Conservation (phyloP, 1,140 invertebrate species). For the Drosophila parabipectinata region DNA sequence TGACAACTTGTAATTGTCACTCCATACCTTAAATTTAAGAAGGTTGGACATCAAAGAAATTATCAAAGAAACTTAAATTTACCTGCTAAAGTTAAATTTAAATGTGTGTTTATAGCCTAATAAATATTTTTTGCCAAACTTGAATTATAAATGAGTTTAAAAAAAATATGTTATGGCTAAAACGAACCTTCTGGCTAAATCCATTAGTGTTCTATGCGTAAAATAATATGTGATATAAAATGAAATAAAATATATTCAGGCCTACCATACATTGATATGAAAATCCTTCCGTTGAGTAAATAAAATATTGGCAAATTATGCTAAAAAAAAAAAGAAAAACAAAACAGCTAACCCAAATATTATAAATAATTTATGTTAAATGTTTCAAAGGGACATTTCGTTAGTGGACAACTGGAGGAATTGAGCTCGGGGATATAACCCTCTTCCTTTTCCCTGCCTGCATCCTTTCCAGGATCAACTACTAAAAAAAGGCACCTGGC, state of each 20-base stretch:
- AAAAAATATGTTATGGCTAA: neutral
- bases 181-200: constrained; percentile 3
- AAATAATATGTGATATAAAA: constrained; percentile 7
- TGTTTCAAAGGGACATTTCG: constrained; percentile 64
- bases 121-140: neutral
- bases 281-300: constrained; percentile 21
- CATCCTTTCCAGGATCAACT: neutral
- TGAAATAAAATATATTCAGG: constrained; percentile 28
- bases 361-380: constrained; percentile 76
- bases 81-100: neutral
- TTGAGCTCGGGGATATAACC: neutral
- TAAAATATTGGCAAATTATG: constrained; percentile 49
- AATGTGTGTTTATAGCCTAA: neutral
- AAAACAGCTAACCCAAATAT: constrained; percentile 43
- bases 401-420: constrained; percentile 48
- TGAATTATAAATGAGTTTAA: neutral
- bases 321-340: constrained; percentile 22
- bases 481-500: constrained; percentile 40
- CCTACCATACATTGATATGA: constrained; percentile 21
- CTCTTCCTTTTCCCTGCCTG: neutral
- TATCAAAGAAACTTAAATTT: neutral
- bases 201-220: constrained; percentile 16
- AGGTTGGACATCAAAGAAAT: too few relatives aligned
- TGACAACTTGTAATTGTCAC: neutral
- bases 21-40: neutral